phyloP scores from a whole-genome alignment of 2,888 invertebrate species.

The Odontothrips loti region DNA sequence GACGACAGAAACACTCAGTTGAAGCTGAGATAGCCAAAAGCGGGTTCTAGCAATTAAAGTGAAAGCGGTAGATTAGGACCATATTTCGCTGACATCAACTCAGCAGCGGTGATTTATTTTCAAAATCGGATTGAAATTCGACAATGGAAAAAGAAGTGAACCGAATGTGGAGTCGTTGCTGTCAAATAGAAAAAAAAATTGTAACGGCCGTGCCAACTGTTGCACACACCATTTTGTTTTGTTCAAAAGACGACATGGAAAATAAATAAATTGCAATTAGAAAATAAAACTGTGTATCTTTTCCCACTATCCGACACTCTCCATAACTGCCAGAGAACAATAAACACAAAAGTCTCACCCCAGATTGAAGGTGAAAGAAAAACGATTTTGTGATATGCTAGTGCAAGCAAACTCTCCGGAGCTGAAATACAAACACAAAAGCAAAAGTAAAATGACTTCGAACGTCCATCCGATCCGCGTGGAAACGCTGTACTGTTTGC shows the following conservation, averaged over 20 bases:
- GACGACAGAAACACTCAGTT: no score
- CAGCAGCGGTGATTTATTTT: not conserved
- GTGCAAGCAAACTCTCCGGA: no score
- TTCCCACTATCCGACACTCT: not conserved
- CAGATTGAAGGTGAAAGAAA: no score
- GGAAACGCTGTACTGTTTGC: no score
- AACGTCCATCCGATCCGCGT: no score
- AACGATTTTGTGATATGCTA: no score
- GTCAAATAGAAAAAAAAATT: not conserved
- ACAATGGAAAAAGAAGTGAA: not conserved
- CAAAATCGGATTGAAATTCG: not conserved
- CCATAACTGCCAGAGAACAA: no score
- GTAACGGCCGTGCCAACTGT: not conserved
- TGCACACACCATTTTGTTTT: not conserved
- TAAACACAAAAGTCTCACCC: no score
- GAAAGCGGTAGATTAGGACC: not conserved
- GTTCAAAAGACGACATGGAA: not conserved
- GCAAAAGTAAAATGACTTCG: no score
- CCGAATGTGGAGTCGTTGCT: not conserved
- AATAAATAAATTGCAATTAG: not conserved
- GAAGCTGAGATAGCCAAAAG: no score
- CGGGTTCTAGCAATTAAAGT: not conserved
- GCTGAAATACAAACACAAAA: no score
- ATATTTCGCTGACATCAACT: not conserved
- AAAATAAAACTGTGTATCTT: not conserved